Evolutionary conservation across 64 coral and sea anemone genomes (phyloP).

Genomic region (Actinia tenebrosa): DNA sequence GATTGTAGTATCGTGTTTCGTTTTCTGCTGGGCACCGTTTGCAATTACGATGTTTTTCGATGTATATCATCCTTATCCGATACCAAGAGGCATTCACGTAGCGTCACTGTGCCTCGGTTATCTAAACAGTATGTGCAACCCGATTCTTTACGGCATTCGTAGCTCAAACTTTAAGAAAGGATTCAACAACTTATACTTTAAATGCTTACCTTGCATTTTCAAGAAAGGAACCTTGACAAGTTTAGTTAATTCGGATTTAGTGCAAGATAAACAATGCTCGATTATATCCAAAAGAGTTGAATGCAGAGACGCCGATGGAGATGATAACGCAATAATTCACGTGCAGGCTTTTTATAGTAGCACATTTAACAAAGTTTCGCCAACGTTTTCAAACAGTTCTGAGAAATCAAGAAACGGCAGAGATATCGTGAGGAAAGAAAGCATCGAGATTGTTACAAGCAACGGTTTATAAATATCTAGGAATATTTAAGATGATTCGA

Average conservation of each 20-base stretch:
- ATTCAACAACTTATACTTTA: constrained; percentile 1
- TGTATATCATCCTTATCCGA: constrained; percentile 19
- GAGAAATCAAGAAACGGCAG: not conserved
- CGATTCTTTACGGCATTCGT: constrained; percentile 52
- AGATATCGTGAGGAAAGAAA: not conserved
- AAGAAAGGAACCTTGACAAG: not conserved
- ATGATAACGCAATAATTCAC: not conserved
- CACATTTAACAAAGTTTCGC: not conserved
- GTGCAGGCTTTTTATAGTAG: not conserved
- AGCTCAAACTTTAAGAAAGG: constrained; percentile 51
- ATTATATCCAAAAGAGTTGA: not conserved
- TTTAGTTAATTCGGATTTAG: not conserved
- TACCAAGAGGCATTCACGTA: constrained; percentile 34
- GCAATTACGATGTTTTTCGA: constrained; percentile 72
- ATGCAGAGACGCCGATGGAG: not conserved
- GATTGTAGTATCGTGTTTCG: constrained; percentile 40
- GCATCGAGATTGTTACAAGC: not conserved
- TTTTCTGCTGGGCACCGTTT: constrained; percentile 59
- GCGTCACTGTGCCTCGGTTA: constrained; percentile 38
- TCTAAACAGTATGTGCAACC: constrained; percentile 69
- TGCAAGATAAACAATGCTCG: not conserved
- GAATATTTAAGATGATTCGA: too few relatives aligned
- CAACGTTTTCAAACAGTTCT: not conserved
- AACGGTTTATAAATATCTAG: too few relatives aligned
- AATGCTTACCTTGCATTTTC: not conserved